phyloP scores from a whole-genome alignment of 2,113 vertebrate genomes.

The Amblyopsis rosae region DNA sequence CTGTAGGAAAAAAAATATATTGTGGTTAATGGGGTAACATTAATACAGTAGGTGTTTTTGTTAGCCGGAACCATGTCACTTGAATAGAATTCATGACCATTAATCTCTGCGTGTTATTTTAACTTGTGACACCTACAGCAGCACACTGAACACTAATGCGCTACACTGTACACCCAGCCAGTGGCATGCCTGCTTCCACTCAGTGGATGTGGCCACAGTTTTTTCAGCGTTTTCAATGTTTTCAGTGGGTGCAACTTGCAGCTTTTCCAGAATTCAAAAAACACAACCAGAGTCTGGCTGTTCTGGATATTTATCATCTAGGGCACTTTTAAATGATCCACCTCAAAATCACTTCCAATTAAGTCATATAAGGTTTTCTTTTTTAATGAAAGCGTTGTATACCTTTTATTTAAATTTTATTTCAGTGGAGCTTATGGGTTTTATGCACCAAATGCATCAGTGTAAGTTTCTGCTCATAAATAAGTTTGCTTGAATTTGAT shows the following conservation, averaged over 20 bases:
- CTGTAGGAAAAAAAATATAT: too few species aligned
- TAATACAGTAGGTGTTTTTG: too few species aligned
- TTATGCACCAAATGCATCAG: slow-evolving; percentile 60
- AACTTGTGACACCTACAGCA: neutral
- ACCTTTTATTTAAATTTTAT: neutral
- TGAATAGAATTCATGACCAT: neutral
- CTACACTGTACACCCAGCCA: neutral
- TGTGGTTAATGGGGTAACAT: too few species aligned
- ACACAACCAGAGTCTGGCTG: neutral
- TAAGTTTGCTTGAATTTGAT: slow-evolving; percentile 56
- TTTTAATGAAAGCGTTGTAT: neutral
- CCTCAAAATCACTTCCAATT: too few species aligned
- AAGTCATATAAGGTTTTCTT: neutral
- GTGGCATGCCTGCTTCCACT: neutral
- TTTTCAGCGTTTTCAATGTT: neutral
- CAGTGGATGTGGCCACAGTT: neutral
- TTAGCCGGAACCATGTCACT: neutral
- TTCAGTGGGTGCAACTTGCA: neutral
- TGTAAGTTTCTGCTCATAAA: slow-evolving; percentile 53
- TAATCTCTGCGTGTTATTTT: neutral
- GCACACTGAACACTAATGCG: neutral
- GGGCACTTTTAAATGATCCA: too few species aligned
- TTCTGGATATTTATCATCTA: too few species aligned
- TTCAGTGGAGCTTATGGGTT: slow-evolving; percentile 32
- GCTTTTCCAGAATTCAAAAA: neutral